phyloP scores from a whole-genome alignment of 2,797 vertebrate species.

The Propithecus deckenii region DNA sequence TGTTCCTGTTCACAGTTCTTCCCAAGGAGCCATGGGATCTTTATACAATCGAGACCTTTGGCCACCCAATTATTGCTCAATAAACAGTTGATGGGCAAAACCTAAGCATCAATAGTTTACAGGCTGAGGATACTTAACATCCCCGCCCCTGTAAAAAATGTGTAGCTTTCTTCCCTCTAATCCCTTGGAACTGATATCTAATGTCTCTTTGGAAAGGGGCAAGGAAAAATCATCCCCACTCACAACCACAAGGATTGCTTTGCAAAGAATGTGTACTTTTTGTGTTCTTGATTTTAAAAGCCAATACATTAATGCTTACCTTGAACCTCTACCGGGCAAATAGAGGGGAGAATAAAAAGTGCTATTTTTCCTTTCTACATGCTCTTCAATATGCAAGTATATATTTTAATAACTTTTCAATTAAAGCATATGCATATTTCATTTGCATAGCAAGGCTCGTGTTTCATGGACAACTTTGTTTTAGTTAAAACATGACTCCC shows the following conservation, averaged over 20 bases:
- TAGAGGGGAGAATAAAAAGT: neutral
- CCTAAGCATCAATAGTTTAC: neutral
- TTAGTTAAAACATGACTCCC: neutral
- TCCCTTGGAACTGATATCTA: neutral
- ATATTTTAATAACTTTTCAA: slow-evolving; percentile 1
- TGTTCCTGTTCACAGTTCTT: neutral
- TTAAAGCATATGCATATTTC: neutral
- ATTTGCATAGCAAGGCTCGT: slow-evolving; percentile 15
- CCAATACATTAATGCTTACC: neutral
- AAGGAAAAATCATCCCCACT: slow-evolving; percentile 1
- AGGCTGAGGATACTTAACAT: neutral
- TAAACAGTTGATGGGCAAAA: neutral
- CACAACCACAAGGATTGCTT: neutral
- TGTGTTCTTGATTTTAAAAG: slow-evolving; percentile 8
- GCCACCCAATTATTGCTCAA: neutral
- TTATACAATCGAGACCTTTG: neutral
- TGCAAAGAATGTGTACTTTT: neutral
- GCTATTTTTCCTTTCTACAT: neutral
- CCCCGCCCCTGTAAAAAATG: no score
- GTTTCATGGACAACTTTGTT: slow-evolving; percentile 16
- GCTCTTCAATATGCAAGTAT: neutral
- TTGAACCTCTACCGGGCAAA: neutral
- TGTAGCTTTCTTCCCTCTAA: neutral
- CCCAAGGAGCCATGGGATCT: neutral
- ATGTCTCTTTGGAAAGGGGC: neutral